phyloP scores from a whole-genome alignment of 2,113 vertebrate species.

The Ceuthmochares aereus region DNA sequence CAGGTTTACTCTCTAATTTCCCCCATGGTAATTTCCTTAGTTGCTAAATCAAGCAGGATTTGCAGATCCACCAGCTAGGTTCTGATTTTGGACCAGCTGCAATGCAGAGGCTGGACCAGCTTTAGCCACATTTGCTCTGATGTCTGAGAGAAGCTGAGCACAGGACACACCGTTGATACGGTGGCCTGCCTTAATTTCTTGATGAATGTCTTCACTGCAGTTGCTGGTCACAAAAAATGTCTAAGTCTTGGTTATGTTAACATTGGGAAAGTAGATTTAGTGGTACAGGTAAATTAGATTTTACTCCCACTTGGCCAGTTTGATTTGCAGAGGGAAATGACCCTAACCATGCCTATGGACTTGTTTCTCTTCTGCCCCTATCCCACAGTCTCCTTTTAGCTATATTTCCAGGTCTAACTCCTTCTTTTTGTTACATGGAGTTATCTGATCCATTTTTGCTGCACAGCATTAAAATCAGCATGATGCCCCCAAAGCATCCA shows the following conservation, averaged over 20 bases:
- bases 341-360: not conserved
- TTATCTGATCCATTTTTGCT: not conserved
- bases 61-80: constrained; percentile 8
- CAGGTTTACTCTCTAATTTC: constrained; percentile 25
- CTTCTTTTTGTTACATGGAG: not conserved
- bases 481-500: not conserved
- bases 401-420: not conserved
- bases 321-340: not conserved
- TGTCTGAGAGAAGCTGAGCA: not conserved
- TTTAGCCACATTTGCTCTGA: not conserved
- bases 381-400: not conserved
- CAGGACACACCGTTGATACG: rapidly evolving
- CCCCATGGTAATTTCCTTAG: constrained; percentile 7
- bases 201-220: not conserved
- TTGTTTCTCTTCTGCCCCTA: not conserved
- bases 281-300: not conserved
- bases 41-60: constrained; percentile 9
- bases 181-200: not conserved
- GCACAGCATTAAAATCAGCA: not conserved
- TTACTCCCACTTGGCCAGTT: not conserved
- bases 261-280: not conserved
- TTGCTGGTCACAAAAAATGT: not conserved
- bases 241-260: not conserved
- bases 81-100: not conserved
- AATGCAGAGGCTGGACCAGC: constrained; percentile 29